Conservation (phyloP, 2,888 invertebrate species). For the Erebia ligea region DNA sequence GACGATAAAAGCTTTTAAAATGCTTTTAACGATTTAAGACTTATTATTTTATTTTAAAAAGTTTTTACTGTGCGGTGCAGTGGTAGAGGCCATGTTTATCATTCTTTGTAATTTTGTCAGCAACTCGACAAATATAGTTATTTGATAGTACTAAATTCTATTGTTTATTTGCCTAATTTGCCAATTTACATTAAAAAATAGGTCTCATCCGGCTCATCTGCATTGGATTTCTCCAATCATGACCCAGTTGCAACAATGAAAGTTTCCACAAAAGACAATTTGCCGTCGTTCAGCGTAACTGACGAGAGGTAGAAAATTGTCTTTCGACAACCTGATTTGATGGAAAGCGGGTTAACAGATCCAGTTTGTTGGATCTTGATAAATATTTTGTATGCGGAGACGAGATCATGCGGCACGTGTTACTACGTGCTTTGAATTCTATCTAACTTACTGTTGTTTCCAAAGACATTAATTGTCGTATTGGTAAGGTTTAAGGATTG, state of each 20-base stretch:
- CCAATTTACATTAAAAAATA: conserved; percentile 8
- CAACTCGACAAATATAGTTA: no score
- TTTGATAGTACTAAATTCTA: not conserved
- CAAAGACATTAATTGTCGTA: not conserved
- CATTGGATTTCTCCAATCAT: conserved; percentile 41
- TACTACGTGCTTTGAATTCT: not conserved
- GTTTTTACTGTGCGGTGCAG: no score
- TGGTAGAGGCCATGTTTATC: no score
- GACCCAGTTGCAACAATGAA: conserved; percentile 58
- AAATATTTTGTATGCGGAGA: not conserved
- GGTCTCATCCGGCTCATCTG: conserved; percentile 34
- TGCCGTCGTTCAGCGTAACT: conserved; percentile 57
- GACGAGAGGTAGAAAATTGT: conserved; percentile 49
- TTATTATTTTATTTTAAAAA: not conserved
- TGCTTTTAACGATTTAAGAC: no score
- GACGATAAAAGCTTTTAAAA: no score
- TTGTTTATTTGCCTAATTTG: not conserved
- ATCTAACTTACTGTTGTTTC: not conserved
- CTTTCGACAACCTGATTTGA: conserved; percentile 27
- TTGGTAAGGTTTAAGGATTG: not conserved
- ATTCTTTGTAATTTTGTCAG: no score
- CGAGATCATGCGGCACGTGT: not conserved
- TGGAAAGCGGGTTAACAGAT: conserved; percentile 58
- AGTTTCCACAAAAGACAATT: conserved; percentile 62
- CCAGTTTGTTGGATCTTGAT: conserved; percentile 12